phyloP scores from a whole-genome alignment of 2,113 vertebrate genomes.

The Callipepla squamata region DNA sequence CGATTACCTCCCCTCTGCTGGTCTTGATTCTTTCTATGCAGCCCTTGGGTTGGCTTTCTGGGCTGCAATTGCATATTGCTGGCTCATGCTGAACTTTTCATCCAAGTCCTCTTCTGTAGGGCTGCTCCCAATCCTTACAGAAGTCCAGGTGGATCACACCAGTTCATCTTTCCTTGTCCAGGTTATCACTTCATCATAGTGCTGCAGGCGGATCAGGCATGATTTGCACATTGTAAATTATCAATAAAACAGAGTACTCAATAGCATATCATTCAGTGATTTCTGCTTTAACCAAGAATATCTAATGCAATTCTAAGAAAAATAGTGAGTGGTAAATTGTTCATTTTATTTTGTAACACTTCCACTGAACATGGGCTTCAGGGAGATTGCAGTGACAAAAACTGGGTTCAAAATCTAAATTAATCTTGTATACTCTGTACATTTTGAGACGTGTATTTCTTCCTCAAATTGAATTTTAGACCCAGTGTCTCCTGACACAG shows the following conservation, averaged over 20 bases:
- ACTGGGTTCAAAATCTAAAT: background rate
- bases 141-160: background rate
- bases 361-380: background rate
- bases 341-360: background rate
- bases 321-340: background rate
- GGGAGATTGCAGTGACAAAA: background rate
- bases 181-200: background rate
- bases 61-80: background rate
- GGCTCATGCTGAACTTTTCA: background rate
- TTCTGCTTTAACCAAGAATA: background rate
- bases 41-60: background rate
- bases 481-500: background rate
- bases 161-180: background rate
- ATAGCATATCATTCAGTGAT: rapidly evolving
- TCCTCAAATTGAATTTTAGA: background rate
- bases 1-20: background rate
- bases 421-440: background rate
- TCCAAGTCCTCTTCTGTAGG: background rate
- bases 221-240: background rate
- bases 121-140: background rate
- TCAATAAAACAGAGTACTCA: background rate
- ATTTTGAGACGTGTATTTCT: background rate
- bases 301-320: background rate
- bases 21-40: background rate
- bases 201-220: background rate